Conservation (phyloP, 2,888 invertebrate genomes). For the Cheiracanthium punctorium region DNA sequence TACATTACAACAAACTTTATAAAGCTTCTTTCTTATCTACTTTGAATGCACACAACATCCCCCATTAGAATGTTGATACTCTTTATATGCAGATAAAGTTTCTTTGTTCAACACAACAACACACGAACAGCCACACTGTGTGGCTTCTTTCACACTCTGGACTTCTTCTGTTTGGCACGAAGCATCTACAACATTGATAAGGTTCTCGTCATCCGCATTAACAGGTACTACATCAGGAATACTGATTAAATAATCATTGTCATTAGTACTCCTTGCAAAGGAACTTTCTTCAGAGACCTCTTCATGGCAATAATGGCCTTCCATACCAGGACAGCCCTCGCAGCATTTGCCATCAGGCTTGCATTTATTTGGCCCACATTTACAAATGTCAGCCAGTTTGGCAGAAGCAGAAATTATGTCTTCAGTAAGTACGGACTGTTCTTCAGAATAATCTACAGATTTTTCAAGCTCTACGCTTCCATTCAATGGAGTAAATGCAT, state of each 20-base stretch:
- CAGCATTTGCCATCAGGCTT: slow-evolving; percentile 67
- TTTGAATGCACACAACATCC: slow-evolving; percentile 52
- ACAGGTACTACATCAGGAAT: slow-evolving; percentile 1
- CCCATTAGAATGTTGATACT: slow-evolving; percentile 34
- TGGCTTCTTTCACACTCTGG: slow-evolving; percentile 9
- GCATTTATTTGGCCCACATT: slow-evolving; percentile 71
- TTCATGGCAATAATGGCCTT: slow-evolving; percentile 52
- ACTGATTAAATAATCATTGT: neutral
- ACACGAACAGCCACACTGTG: slow-evolving; percentile 15
- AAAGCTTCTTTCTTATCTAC: neutral
- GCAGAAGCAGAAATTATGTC: slow-evolving; percentile 69
- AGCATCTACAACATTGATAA: slow-evolving; percentile 28
- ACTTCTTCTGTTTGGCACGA: slow-evolving; percentile 61
- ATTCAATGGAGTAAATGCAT: neutral
- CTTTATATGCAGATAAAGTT: slow-evolving; percentile 37
- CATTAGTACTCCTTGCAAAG: neutral
- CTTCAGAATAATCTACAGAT: neutral
- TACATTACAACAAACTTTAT: too few relatives aligned
- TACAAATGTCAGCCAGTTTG: slow-evolving; percentile 70
- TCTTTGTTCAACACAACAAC: slow-evolving; percentile 23
- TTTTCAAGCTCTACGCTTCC: neutral
- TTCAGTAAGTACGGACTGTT: slow-evolving; percentile 24
- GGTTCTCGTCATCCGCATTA: neutral
- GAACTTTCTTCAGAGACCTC: neutral
- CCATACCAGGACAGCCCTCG: slow-evolving; percentile 70